Conservation (phyloP, 2,888 invertebrate genomes). For the Oxystoma pomonae region DNA sequence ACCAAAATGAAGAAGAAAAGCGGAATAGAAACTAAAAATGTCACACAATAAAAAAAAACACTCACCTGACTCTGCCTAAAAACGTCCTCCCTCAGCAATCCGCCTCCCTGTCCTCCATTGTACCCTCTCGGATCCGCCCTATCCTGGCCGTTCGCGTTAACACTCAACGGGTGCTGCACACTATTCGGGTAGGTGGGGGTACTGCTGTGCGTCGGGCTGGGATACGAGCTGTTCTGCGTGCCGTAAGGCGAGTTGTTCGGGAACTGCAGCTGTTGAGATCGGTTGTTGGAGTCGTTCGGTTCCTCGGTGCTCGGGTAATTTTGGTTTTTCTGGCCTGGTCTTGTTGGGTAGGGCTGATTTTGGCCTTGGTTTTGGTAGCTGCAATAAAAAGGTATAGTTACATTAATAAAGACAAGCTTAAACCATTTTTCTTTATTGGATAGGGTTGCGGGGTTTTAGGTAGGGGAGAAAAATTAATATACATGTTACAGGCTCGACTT, state of each 20-base stretch:
- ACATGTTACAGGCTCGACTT: too few species aligned
- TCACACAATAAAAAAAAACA: background rate
- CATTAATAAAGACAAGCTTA: too few species aligned
- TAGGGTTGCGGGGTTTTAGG: too few species aligned
- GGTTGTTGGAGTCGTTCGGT: conserved; percentile 24
- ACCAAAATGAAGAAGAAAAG: too few species aligned
- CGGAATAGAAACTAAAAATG: too few species aligned
- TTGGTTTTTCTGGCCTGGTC: conserved; percentile 26
- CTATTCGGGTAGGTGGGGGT: conserved; percentile 29
- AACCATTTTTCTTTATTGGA: too few species aligned
- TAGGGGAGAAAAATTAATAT: too few species aligned
- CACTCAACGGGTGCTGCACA: conserved; percentile 35
- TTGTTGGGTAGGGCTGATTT: conserved; percentile 20
- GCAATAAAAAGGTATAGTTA: too few species aligned
- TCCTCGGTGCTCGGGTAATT: conserved; percentile 28
- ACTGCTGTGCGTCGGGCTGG: conserved; percentile 37
- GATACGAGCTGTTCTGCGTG: conserved; percentile 34
- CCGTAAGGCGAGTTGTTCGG: conserved; percentile 19
- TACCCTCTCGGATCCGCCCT: conserved; percentile 18
- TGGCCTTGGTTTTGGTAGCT: too few species aligned
- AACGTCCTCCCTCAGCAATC: conserved; percentile 42
- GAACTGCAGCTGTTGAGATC: background rate
- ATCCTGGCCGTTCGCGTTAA: conserved; percentile 26
- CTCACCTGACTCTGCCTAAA: conserved; percentile 35
- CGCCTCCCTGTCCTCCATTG: conserved; percentile 32